phyloP scores from a whole-genome alignment of 2,888 invertebrate genomes.

The Conus canariensis region DNA sequence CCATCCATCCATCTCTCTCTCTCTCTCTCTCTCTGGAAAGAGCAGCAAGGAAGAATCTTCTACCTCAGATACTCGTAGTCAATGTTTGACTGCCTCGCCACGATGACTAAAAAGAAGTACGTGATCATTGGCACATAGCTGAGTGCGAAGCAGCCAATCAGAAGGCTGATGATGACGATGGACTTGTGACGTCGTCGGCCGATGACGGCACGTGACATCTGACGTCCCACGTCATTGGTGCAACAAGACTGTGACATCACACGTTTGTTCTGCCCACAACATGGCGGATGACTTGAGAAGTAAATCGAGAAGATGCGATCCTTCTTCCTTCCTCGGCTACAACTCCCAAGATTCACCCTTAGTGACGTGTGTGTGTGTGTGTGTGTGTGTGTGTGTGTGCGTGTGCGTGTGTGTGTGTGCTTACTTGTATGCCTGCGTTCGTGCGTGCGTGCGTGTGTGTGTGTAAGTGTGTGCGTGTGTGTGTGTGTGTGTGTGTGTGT shows the following conservation, averaged over 20 bases:
- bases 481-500: too few species aligned
- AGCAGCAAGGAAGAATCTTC: neutral
- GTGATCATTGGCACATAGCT: slow-evolving; percentile 54
- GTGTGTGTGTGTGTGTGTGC: neutral
- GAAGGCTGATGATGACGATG: slow-evolving; percentile 52
- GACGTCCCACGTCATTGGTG: too few species aligned
- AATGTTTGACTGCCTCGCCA: slow-evolving; percentile 46
- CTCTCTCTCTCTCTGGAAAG: too few species aligned
- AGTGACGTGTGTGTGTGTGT: slow-evolving; percentile 5
- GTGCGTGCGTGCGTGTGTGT: neutral
- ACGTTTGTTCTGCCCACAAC: neutral
- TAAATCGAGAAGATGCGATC: neutral
- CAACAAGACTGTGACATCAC: neutral
- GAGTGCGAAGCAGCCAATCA: slow-evolving; percentile 54
- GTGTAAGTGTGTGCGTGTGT: neutral
- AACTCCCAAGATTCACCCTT: neutral
- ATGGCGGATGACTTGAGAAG: too few species aligned
- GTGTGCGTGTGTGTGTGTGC: neutral
- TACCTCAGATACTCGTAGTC: slow-evolving; percentile 50
- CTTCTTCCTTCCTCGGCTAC: neutral
- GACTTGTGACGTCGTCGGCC: slow-evolving; percentile 45
- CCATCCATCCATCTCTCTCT: too few species aligned
- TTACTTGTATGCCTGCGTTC: neutral
- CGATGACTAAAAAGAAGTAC: slow-evolving; percentile 50
- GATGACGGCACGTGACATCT: neutral